Evolutionary conservation across 2,888 invertebrate genomes (phyloP), one percentile per base, ranked within the genome.

Genomic region (Brachypterus glaber): DNA sequence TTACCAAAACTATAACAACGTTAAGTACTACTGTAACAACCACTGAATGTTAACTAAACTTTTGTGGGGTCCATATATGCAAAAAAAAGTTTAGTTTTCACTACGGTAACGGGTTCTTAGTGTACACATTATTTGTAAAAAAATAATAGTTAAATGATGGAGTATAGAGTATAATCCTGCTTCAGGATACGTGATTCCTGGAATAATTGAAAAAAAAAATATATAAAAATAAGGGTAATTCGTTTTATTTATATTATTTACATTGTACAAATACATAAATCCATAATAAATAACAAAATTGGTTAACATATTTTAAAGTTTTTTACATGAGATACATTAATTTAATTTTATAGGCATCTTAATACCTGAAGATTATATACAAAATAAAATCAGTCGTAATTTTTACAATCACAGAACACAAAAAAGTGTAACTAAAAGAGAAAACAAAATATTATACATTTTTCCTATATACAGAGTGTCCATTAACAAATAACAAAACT

Each of bases 301-400:
- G 24, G 38, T 41, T 35, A 36, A 41, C 40, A 40, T 37, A 30
- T 36, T 37, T 26, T n/a, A n/a, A n/a, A n/a, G n/a, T n/a, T n/a
- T n/a, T n/a, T n/a, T n/a, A n/a, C n/a, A n/a, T n/a, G n/a, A n/a
- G n/a, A 30, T 44, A 33, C 36, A 26, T 35, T 34, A 25, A 33
- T 41, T 31, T 12, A 36, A 17, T 8, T 21, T 16, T 35, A 18
- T 24, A 13, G 29, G 12, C 29, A 40, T 13, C 7, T 13, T 31
- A 33, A 40, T 42, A 36, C 17, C 18, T 27, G 17, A 11, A 17
- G 34, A 15, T 35, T 41, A 44, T 45, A 35, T 50, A 43, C 43
- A 48, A 45, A 49, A n/a, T n/a, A 49, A 49, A 51, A 48, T 52
- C 50, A 49, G 52, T 52, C 50, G 45, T 30, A 40, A 46, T 40